A percentile compares a stretch with the other conserved stretches of the same genome.
Evolutionary conservation across 2,797 vertebrate genomes (phyloP).

Genomic region (Gorsachius magnificus): DNA sequence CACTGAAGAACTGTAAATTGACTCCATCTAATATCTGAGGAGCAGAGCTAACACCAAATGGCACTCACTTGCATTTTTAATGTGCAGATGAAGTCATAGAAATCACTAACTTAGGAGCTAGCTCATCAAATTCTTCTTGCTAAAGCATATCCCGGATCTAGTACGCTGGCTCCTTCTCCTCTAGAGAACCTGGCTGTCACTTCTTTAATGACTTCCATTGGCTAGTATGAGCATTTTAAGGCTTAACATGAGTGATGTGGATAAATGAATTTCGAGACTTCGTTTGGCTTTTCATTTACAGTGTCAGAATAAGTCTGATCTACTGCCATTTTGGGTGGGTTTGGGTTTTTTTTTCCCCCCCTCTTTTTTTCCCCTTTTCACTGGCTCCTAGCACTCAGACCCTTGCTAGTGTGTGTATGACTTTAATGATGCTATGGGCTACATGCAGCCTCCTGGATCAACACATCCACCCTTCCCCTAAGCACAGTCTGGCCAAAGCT

Average conservation of each 20-base stretch:
- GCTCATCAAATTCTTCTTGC: slow-evolving; percentile 28
- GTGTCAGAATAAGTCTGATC: not conserved
- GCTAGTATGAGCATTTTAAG: slow-evolving; percentile 7
- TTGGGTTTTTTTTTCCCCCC: too few relatives aligned
- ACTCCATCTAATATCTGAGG: slow-evolving; percentile 56
- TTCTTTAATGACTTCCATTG: slow-evolving; percentile 47
- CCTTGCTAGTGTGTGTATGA: not conserved
- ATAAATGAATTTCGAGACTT: slow-evolving; percentile 37
- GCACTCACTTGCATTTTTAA: slow-evolving; percentile 68
- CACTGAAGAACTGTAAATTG: slow-evolving; percentile 59
- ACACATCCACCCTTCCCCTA: not conserved
- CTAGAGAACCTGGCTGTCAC: slow-evolving; percentile 25
- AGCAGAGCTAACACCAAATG: slow-evolving; percentile 62
- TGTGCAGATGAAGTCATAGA: slow-evolving; percentile 57
- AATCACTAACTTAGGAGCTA: slow-evolving; percentile 48
- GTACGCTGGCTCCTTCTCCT: not conserved
- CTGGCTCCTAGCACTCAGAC: not conserved
- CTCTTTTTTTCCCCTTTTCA: not conserved
- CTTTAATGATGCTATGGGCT: not conserved
- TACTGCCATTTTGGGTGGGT: not conserved
- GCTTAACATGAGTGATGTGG: slow-evolving; percentile 29
- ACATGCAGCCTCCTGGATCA: not conserved
- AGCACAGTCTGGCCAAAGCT: not conserved
- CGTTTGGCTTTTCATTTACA: slow-evolving; percentile 21
- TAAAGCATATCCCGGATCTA: slow-evolving; percentile 9